Conservation (phyloP, 2,797 vertebrate species). For the Vespertilio murinus region DNA sequence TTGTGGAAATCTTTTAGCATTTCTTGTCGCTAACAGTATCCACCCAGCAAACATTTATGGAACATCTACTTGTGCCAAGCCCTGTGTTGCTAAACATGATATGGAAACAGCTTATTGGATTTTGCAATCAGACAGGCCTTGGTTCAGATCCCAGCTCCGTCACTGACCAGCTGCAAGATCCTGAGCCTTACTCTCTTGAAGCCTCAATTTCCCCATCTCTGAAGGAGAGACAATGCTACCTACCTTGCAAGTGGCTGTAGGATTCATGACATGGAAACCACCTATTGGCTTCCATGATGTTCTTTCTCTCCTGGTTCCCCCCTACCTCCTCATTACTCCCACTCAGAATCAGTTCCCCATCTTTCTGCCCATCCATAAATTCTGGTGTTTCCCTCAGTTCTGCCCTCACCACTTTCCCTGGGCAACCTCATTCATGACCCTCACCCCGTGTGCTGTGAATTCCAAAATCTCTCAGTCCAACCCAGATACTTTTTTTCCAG, state of each 20-base stretch:
- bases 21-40: conserved; percentile 4
- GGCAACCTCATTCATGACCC: neutral
- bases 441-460: neutral
- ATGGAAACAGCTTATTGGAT: neutral
- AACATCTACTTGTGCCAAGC: conserved; percentile 23
- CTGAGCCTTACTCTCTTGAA: neutral
- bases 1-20: conserved; percentile 35
- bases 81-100: neutral
- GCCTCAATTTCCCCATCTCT: neutral
- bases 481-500: neutral
- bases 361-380: neutral
- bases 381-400: neutral
- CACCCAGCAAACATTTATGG: neutral
- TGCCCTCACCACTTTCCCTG: neutral
- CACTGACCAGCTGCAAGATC: neutral
- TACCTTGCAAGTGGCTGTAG: neutral
- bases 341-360: neutral
- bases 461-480: neutral
- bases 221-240: neutral
- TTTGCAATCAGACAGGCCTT: neutral
- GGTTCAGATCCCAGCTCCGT: neutral
- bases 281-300: neutral
- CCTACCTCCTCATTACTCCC: neutral
- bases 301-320: neutral
- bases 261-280: neutral